These are phyloP conservation scores for Cryptosula pallasiana DNA, from an alignment of 2,888 invertebrate genomes.

Conservation along the genomic window DNA sequence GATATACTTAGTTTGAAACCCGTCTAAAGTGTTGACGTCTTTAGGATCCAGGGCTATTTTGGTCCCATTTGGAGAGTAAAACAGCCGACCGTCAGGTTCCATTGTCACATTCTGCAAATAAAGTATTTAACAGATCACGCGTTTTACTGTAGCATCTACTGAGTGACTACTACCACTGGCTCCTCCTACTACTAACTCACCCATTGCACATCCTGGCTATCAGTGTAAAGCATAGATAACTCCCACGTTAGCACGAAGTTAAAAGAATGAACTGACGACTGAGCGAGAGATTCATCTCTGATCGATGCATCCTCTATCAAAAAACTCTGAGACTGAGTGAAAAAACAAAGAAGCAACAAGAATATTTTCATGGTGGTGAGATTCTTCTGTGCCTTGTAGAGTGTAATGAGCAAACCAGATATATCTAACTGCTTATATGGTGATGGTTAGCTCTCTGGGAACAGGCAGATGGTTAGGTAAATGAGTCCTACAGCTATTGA, in stretches of 20 bases:
- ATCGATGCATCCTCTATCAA: not conserved
- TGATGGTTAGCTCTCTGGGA: too few species aligned
- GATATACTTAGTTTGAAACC: constrained; percentile 31
- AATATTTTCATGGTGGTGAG: too few species aligned
- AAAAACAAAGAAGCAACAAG: too few species aligned
- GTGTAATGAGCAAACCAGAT: too few species aligned
- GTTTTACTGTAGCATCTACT: not conserved
- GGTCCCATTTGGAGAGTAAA: constrained; percentile 1
- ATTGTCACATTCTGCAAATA: not conserved
- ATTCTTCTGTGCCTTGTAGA: too few species aligned
- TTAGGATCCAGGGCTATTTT: not conserved
- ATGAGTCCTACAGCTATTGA: too few species aligned
- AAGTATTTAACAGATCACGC: not conserved
- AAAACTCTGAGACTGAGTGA: not conserved
- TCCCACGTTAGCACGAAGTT: constrained; percentile 6
- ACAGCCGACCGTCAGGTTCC: not conserved
- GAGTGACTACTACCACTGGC: not conserved
- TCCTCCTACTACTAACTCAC: not conserved
- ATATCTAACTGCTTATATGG: too few species aligned
- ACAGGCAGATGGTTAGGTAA: too few species aligned
- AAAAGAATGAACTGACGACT: not conserved
- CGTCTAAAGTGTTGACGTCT: constrained; percentile 7
- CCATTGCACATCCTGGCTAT: constrained; percentile 2
- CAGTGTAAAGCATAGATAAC: constrained; percentile 9
- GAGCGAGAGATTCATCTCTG: not conserved